Conservation (phyloP, 2,113 vertebrate species). For the Dermatemys mawii region DNA sequence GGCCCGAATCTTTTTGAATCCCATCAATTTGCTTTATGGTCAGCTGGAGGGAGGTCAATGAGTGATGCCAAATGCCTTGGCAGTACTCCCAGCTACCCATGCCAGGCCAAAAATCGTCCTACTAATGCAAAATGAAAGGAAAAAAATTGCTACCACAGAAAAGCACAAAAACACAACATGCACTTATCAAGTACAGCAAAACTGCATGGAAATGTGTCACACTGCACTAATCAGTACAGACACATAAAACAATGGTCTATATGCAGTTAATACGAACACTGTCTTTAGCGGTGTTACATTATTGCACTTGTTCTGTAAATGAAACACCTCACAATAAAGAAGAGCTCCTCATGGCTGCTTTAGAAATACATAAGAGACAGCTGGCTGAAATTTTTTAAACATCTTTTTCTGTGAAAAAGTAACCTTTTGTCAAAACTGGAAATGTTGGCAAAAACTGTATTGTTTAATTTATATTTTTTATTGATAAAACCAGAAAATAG, state of each 20-base stretch:
- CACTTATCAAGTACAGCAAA: rapidly evolving
- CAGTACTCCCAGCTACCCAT: background rate
- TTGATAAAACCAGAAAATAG: background rate
- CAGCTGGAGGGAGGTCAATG: background rate
- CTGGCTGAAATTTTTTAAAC: background rate
- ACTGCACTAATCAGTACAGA: background rate
- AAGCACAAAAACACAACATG: background rate
- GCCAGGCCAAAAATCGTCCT: background rate
- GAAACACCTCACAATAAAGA: background rate
- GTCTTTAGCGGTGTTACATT: background rate
- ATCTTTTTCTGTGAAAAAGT: background rate
- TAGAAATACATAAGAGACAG: background rate
- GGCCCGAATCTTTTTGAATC: background rate
- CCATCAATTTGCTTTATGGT: background rate
- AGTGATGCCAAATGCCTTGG: background rate
- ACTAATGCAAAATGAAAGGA: background rate
- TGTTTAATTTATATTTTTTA: background rate
- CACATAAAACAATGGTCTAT: background rate
- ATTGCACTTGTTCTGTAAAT: background rate
- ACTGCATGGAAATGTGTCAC: background rate
- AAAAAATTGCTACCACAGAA: background rate
- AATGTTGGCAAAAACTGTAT: background rate
- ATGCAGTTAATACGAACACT: background rate
- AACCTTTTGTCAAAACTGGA: background rate
- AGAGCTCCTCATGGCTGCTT: background rate